Evolutionary conservation across 2,113 vertebrate genomes (phyloP), one percentile per base, ranked within the genome.

Genomic region (Rallus limicola): DNA sequence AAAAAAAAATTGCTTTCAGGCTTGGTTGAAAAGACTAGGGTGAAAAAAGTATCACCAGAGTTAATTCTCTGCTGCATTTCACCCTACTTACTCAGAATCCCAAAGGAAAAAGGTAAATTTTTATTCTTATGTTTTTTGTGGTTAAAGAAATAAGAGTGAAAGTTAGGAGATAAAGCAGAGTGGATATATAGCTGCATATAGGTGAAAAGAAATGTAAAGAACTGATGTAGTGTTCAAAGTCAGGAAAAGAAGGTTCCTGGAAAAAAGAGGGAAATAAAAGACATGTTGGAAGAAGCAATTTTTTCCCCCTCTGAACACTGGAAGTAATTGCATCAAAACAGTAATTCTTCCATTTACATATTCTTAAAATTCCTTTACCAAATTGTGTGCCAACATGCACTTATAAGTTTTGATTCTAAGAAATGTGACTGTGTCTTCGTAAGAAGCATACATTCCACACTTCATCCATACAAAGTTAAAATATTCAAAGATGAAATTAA

Each of bases 161-260:
- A 0, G 0, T 6, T 53, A 34, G 6, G 3, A 2, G 12, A 60
- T 1, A 36, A 78, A 82, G 60, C 4, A 81, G 16, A 69, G 4
- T 26, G 48, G 6, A 36, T 1, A 9, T 42, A 38, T 34, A 75
- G 9, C 2, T 62, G 40, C 5, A 36, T 62, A 9, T 13, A 58
- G 3, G 3, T 44, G 5, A 71, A 63, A 82, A 53, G 20, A 63
- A 6, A 40, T 65, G 3, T 28, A 62, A 50, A 81, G 21, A 77
- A 63, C 2, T 1, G 2, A 24, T 36, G 8, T 40, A 20, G 33
- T 65, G 89, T 77, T 89, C 24, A 44, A 33, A 81, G 24, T 36
- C 31, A 58, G 11, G 11, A 29, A 70, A 75, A 84, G 13, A 67
- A 58, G 4, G 1, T 2, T 24, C 20, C 40, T 53, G 20, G 12